A percentile compares a stretch with the other conserved stretches of the same genome.
phyloP scores from a whole-genome alignment of 1,140 invertebrate species.

The Oncopodura yosiiana region DNA sequence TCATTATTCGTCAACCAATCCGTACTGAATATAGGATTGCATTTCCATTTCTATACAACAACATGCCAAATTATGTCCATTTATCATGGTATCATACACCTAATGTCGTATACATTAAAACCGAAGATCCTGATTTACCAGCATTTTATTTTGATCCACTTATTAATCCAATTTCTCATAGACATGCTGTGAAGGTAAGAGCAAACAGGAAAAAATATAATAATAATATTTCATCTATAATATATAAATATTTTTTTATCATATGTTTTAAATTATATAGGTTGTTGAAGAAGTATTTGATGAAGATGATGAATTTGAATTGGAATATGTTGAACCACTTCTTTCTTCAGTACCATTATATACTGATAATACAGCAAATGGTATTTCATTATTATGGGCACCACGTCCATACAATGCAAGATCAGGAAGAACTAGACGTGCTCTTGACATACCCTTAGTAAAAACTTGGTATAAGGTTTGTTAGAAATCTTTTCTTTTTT shows the following conservation, averaged over 20 bases:
- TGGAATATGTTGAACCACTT: slow-evolving; percentile 84
- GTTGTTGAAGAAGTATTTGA: slow-evolving; percentile 49
- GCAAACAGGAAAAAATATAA: too few species aligned
- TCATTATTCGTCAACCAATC: slow-evolving; percentile 96
- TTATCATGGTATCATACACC: slow-evolving; percentile 96
- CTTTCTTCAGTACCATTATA: slow-evolving; percentile 91
- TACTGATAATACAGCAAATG: slow-evolving; percentile 97
- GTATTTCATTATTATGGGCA: slow-evolving; percentile 96
- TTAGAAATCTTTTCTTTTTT: slow-evolving; percentile 1
- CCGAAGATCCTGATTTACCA: slow-evolving; percentile 99
- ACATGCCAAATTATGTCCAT: slow-evolving; percentile 91
- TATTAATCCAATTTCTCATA: slow-evolving; percentile 96
- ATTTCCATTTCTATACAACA: slow-evolving; percentile 98
- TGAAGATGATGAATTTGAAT: slow-evolving; percentile 88
- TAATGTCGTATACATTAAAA: slow-evolving; percentile 99
- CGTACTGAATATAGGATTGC: slow-evolving; percentile 98
- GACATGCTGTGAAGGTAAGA: slow-evolving; percentile 70
- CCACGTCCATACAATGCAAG: slow-evolving; percentile 94
- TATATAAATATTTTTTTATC: neutral
- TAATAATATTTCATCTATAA: neutral
- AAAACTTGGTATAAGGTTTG: slow-evolving; percentile 81
- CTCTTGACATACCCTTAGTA: slow-evolving; percentile 93
- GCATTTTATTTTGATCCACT: slow-evolving; percentile 99
- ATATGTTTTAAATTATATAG: slow-evolving; percentile 4
- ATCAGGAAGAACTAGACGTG: slow-evolving; percentile 69